These are phyloP conservation scores for Rousettus leschenaultii DNA, from an alignment of 2,113 vertebrate species.

Conservation along the genomic window DNA sequence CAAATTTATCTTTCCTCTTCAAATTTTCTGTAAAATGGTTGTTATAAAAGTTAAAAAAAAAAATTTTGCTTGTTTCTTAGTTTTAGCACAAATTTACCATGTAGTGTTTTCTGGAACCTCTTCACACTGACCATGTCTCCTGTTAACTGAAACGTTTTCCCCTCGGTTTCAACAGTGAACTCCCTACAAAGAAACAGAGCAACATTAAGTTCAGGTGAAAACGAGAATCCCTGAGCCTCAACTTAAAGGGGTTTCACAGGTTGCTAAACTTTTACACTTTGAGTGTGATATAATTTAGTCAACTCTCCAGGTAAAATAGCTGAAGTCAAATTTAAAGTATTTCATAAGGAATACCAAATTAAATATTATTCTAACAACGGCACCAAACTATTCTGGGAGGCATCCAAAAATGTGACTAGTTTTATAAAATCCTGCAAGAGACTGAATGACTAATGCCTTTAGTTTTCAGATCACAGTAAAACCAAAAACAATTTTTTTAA, in stretches of 20 bases:
- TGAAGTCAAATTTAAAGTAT: background rate
- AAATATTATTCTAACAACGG: background rate
- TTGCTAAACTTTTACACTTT: background rate
- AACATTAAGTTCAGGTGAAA: background rate
- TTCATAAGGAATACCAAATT: background rate
- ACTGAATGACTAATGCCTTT: background rate
- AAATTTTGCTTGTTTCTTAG: background rate
- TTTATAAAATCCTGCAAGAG: conserved; percentile 18
- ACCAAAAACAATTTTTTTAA: background rate
- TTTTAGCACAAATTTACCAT: conserved; percentile 85
- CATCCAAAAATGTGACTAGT: background rate
- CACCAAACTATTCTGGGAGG: background rate
- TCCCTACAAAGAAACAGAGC: conserved; percentile 83
- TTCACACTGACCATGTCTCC: conserved; percentile 97
- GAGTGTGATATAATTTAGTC: background rate
- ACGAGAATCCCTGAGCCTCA: background rate
- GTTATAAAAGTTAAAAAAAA: conserved; percentile 28
- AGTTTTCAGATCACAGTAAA: conserved; percentile 9
- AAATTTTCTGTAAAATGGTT: background rate
- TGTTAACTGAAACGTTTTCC: conserved; percentile 93
- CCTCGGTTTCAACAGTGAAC: conserved; percentile 94
- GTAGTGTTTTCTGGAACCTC: conserved; percentile 96
- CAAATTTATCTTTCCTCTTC: background rate
- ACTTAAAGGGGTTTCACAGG: background rate
- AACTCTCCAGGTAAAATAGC: background rate